phyloP scores from a whole-genome alignment of 2,113 vertebrate genomes.

The Heloderma charlesbogerti region DNA sequence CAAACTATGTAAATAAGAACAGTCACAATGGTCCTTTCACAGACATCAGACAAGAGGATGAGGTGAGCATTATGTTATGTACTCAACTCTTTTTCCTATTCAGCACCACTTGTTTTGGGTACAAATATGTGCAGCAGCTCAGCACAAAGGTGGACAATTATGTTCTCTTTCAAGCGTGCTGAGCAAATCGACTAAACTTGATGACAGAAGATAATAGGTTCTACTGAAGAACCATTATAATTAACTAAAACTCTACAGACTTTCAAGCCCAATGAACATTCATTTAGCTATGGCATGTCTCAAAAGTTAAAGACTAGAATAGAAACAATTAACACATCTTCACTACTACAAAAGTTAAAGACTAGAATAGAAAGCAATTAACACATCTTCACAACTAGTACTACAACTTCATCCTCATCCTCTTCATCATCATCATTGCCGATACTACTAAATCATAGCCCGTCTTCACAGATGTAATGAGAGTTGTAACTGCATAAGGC shows the following conservation, averaged over 20 bases:
- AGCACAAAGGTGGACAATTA: constrained; percentile 35
- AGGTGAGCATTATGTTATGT: not conserved
- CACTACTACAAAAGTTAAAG: not conserved
- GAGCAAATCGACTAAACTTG: constrained; percentile 32
- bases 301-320: constrained; percentile 36
- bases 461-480: constrained; percentile 10
- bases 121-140: constrained; percentile 36
- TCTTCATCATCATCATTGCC: not conserved
- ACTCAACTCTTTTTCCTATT: not conserved
- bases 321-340: not conserved
- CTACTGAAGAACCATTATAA: constrained; percentile 25
- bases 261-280: constrained; percentile 29
- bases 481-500: not conserved
- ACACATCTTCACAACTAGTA: not conserved
- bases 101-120: constrained; percentile 33
- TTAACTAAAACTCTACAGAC: constrained; percentile 42
- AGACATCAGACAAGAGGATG: constrained; percentile 37
- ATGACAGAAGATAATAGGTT: constrained; percentile 28
- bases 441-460: not conserved
- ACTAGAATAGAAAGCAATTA: not conserved
- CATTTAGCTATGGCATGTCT: constrained; percentile 34
- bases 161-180: constrained; percentile 33
- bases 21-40: constrained; percentile 26
- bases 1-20: not conserved
- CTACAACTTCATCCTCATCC: too few species aligned